A percentile compares a stretch with the other conserved stretches of the same genome.
These are phyloP conservation scores for Biston betularia DNA, from an alignment of 2,888 invertebrate species.

Conservation along the genomic window DNA sequence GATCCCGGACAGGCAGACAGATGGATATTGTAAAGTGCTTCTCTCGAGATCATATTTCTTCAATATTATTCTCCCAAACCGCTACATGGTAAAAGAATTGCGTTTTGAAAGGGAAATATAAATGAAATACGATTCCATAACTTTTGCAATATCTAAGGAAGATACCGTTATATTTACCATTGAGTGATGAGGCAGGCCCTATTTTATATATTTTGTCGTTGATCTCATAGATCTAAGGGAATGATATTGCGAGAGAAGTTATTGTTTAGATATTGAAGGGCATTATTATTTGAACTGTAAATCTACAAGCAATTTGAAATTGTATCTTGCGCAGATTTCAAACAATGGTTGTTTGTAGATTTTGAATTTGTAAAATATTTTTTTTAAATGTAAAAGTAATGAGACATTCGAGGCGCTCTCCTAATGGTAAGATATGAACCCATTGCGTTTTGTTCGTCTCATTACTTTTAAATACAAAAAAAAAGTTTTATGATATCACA, in stretches of 20 bases:
- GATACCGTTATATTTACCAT: slow-evolving; percentile 32
- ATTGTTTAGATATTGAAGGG: slow-evolving; percentile 14
- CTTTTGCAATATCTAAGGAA: slow-evolving; percentile 33
- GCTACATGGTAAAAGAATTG: slow-evolving; percentile 38
- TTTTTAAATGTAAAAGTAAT: neutral
- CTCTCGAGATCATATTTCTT: slow-evolving; percentile 32
- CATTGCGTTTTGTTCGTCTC: neutral
- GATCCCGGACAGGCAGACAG: slow-evolving; percentile 26
- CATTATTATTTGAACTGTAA: neutral
- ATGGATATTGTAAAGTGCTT: slow-evolving; percentile 32
- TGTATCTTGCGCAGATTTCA: neutral
- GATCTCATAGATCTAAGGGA: slow-evolving; percentile 12
- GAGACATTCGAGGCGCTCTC: too few relatives aligned
- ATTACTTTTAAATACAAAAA: too few relatives aligned
- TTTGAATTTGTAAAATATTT: neutral
- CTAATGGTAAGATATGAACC: too few relatives aligned
- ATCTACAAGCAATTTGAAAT: neutral
- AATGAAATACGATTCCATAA: slow-evolving; percentile 37
- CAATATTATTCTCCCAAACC: slow-evolving; percentile 36
- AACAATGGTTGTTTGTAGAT: neutral
- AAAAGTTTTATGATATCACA: too few relatives aligned
- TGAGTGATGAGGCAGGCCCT: slow-evolving; percentile 27
- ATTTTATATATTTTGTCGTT: slow-evolving; percentile 25
- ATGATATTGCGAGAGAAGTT: slow-evolving; percentile 6
- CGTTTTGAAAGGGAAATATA: slow-evolving; percentile 38